Evolutionary conservation across 2,888 invertebrate genomes (phyloP).

Genomic region (Notocelia uddmanniana): DNA sequence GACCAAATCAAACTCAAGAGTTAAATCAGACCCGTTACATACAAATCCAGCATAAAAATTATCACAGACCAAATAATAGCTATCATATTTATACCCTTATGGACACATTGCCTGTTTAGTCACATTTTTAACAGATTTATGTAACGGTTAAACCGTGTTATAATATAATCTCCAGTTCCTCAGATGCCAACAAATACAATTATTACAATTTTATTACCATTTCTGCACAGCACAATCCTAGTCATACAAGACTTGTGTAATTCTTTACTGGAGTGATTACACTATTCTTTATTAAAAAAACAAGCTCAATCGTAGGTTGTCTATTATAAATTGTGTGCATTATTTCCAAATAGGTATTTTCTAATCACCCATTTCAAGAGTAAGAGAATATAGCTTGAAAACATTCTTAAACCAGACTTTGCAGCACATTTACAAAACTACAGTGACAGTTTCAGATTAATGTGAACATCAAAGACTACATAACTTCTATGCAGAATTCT

Average conservation of each 20-base stretch:
- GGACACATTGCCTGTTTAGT: background rate
- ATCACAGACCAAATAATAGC: conserved; percentile 58
- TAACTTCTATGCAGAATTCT: conserved; percentile 42
- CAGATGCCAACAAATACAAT: conserved; percentile 13
- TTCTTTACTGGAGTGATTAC: background rate
- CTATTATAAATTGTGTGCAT: conserved; percentile 8
- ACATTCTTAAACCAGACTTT: background rate
- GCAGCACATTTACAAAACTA: conserved; percentile 18
- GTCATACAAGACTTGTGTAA: conserved; percentile 4
- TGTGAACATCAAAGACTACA: conserved; percentile 34
- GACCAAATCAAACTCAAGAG: conserved; percentile 52
- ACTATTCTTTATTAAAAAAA: background rate
- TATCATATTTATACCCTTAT: background rate
- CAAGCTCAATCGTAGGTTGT: background rate
- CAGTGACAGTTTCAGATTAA: conserved; percentile 43
- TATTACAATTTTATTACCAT: conserved; percentile 1
- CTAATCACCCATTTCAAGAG: background rate
- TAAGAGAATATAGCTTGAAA: background rate
- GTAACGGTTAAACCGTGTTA: conserved; percentile 30
- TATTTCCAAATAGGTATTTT: conserved; percentile 6
- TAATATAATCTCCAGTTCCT: conserved; percentile 18
- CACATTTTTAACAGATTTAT: background rate
- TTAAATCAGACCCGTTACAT: conserved; percentile 49
- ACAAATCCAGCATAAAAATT: conserved; percentile 53
- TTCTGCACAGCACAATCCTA: conserved; percentile 1